These are phyloP conservation scores for Albula goreensis DNA, from an alignment of 2,113 vertebrate genomes.

Conservation along the genomic window DNA sequence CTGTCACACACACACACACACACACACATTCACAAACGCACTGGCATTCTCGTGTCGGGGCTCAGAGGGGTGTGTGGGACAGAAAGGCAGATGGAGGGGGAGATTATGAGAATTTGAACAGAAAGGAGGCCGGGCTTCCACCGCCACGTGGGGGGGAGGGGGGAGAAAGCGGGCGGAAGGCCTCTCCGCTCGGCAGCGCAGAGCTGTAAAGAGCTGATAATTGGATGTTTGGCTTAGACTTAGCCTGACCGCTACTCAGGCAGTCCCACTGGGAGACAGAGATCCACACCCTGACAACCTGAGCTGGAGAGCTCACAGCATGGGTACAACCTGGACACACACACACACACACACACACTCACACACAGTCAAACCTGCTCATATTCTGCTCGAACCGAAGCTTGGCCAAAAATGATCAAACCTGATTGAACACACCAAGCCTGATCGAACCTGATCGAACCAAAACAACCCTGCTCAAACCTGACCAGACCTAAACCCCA, in stretches of 20 bases:
- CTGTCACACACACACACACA: neutral
- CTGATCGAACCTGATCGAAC: no score
- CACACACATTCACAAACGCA: neutral
- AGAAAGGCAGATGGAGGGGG: neutral
- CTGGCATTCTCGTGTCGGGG: no score
- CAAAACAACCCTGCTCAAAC: no score
- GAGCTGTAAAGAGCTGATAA: constrained; percentile 17
- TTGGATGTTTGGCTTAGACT: neutral
- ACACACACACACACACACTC: neutral
- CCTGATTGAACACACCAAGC: neutral
- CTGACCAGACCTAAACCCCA: no score
- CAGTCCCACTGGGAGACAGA: neutral
- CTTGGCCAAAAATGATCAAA: neutral
- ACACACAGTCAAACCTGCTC: neutral
- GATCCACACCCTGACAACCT: neutral
- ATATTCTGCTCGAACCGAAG: neutral
- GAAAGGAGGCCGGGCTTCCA: neutral
- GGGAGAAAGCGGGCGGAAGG: neutral
- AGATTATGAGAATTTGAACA: neutral
- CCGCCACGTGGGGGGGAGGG: neutral
- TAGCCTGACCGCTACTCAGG: neutral
- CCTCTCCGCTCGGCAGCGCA: neutral
- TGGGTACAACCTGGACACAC: no score
- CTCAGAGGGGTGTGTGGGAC: no score
- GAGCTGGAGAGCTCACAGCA: no score